A percentile compares a stretch with the other conserved stretches of the same genome.
These are phyloP conservation scores for Calosoma granatense DNA, from an alignment of 1,140 invertebrate species.

Conservation along the genomic window DNA sequence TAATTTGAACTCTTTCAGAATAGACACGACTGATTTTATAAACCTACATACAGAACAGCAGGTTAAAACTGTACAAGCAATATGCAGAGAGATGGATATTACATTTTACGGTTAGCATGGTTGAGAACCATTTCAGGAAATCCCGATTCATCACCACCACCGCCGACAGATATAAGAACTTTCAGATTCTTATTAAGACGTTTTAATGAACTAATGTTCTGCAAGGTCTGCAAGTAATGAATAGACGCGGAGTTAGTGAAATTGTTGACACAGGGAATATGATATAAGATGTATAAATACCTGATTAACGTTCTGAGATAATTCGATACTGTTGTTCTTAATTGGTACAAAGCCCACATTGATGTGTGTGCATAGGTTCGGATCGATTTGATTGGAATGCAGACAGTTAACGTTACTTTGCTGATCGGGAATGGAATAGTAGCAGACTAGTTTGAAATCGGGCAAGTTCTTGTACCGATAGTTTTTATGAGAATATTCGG, in stretches of 20 bases:
- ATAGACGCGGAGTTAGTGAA: slow-evolving; percentile 19
- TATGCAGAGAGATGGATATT: not conserved
- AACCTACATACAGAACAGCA: slow-evolving; percentile 41
- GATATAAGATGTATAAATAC: slow-evolving; percentile 10
- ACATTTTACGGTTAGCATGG: slow-evolving; percentile 53
- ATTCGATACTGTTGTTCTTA: slow-evolving; percentile 48
- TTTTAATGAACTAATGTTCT: slow-evolving; percentile 48
- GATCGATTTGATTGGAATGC: slow-evolving; percentile 46
- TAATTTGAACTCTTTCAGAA: slow-evolving; percentile 50
- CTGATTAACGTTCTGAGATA: too few relatives aligned
- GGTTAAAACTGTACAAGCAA: slow-evolving; percentile 8
- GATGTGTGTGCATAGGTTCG: slow-evolving; percentile 70
- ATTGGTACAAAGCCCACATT: slow-evolving; percentile 63
- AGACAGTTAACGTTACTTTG: slow-evolving; percentile 33
- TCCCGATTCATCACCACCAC: slow-evolving; percentile 45
- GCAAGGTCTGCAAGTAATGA: slow-evolving; percentile 40
- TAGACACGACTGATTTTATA: slow-evolving; percentile 51
- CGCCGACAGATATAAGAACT: slow-evolving; percentile 69
- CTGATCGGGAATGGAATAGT: slow-evolving; percentile 46
- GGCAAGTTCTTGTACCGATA: not conserved
- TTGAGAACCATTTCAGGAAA: slow-evolving; percentile 60
- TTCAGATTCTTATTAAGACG: slow-evolving; percentile 56
- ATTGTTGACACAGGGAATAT: slow-evolving; percentile 13
- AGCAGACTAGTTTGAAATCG: slow-evolving; percentile 45
- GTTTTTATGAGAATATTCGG: not conserved